phyloP scores from a whole-genome alignment of 2,888 invertebrate species.

The Alviniconcha strummeri region DNA sequence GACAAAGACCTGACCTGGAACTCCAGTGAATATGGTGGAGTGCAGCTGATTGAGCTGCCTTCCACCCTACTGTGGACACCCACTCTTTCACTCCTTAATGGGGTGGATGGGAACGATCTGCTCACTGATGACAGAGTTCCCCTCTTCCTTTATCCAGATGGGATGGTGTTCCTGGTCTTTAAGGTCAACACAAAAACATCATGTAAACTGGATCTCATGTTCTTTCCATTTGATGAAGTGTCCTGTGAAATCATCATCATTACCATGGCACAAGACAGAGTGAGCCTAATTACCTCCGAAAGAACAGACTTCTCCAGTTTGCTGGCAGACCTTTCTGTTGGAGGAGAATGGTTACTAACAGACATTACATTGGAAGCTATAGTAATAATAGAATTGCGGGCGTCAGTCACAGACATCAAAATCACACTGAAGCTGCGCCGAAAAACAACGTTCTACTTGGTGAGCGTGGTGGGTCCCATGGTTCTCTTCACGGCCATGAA shows the following conservation, averaged over 20 bases:
- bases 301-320: not conserved
- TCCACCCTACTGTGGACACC: slow-evolving; percentile 10
- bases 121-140: not conserved
- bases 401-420: not conserved
- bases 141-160: not conserved
- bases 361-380: not conserved
- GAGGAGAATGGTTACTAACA: not conserved
- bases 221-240: slow-evolving; percentile 18
- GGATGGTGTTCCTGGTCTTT: not conserved
- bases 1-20: slow-evolving; percentile 13
- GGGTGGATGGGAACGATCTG: not conserved
- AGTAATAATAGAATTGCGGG: not conserved
- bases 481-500: slow-evolving; percentile 23
- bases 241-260: not conserved
- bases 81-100: not conserved
- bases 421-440: not conserved
- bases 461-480: slow-evolving; percentile 23
- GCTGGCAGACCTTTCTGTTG: not conserved
- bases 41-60: not conserved
- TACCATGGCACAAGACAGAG: not conserved
- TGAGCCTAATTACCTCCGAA: not conserved
- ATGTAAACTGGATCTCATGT: not conserved
- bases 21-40: not conserved
- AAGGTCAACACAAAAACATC: not conserved
- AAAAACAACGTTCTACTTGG: not conserved